Conservation (phyloP, 1,140 invertebrate genomes). For the Hypsibius dujardini region DNA sequence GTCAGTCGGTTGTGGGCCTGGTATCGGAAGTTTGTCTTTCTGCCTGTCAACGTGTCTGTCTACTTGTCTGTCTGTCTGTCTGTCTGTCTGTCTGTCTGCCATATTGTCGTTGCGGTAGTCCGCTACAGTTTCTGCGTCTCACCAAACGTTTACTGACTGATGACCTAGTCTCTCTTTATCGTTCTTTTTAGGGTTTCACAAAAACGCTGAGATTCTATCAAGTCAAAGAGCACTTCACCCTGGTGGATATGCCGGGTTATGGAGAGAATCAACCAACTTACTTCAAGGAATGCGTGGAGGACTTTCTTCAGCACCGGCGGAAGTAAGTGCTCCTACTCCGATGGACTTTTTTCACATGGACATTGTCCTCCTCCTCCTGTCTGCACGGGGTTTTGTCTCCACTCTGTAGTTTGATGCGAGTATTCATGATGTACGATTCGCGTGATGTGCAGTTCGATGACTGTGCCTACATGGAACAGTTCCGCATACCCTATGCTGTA, state of each 20-base stretch:
- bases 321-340: neutral
- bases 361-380: no score
- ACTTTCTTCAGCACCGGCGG: neutral
- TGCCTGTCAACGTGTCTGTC: neutral
- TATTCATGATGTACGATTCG: conserved; percentile 11
- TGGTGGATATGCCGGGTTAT: conserved; percentile 16
- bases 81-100: no score
- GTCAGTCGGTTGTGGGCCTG: no score
- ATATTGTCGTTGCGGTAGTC: neutral
- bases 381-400: no score
- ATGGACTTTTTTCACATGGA: no score
- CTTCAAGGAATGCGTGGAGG: conserved; percentile 4
- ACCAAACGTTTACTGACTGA: neutral
- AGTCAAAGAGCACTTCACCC: conserved; percentile 15
- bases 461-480: neutral
- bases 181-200: conserved; percentile 6
- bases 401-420: neutral
- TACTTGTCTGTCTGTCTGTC: neutral
- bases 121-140: neutral
- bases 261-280: neutral
- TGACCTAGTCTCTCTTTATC: no score
- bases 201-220: conserved; percentile 9
- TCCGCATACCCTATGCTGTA: neutral
- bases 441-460: neutral
- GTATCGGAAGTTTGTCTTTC: no score